Percentiles rank a stretch among this genome's conserved stretches.
phyloP scores from a whole-genome alignment of 92 coral and sea anemone species.

The Montipora capitata region DNA sequence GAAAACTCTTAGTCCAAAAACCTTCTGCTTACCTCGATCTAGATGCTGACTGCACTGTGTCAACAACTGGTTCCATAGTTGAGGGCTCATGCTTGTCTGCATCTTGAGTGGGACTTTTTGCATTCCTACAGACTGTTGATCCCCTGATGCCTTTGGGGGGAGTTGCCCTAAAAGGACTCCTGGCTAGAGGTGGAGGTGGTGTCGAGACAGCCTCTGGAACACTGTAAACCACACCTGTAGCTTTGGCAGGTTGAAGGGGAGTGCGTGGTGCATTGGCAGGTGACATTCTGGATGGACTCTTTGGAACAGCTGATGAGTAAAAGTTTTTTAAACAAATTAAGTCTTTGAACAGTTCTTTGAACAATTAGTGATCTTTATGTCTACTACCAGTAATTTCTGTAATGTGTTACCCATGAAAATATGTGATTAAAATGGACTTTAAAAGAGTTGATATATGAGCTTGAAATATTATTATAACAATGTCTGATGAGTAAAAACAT shows the following conservation, averaged over 20 bases:
- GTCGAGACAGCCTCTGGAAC: conserved; percentile 36
- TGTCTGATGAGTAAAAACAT: too few relatives aligned
- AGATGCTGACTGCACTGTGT: conserved; percentile 8
- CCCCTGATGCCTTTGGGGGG: conserved; percentile 52
- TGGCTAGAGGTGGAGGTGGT: conserved; percentile 37
- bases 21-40: neutral
- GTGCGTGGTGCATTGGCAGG: conserved; percentile 69
- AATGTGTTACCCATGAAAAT: too few relatives aligned
- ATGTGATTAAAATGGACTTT: too few relatives aligned
- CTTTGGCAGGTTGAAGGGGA: conserved; percentile 82
- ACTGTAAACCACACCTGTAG: conserved; percentile 72
- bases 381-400: too few relatives aligned
- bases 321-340: too few relatives aligned
- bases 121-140: conserved; percentile 31
- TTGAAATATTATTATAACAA: too few relatives aligned
- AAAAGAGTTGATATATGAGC: too few relatives aligned
- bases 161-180: conserved; percentile 29
- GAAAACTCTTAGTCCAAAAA: neutral
- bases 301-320: conserved; percentile 22
- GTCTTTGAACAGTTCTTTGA: neutral
- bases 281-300: conserved; percentile 46
- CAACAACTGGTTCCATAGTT: conserved; percentile 11
- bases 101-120: conserved; percentile 27
- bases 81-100: conserved; percentile 24
- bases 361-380: too few relatives aligned